Evolutionary conservation across 2,797 vertebrate genomes (phyloP), one percentile per base, ranked within the genome.

Genomic region (Natrix natrix): DNA sequence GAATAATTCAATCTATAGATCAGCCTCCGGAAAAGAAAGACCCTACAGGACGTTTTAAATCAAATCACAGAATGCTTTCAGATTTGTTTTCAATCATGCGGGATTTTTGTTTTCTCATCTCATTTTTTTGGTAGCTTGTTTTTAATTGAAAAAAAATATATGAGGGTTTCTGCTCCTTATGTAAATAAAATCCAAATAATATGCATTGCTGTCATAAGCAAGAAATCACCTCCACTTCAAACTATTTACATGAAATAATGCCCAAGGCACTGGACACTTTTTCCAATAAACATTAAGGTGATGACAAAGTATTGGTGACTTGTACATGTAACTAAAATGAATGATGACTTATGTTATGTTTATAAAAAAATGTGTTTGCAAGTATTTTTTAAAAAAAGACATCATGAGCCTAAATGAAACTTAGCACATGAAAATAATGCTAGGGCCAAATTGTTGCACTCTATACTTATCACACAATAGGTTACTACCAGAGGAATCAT

Each of bases 311-410:
- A 95, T 93, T 93, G 95, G 95, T 66, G 95, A 95, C 88, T 91
- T 92, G 92, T 94, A 91, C 90, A 43, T 94, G 88, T 86, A 97
- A 91, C 94, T 94, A 95, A 87, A 22, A 96, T 95, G 94, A 97
- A 94, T 94, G 95, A 96, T 93, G 93, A 92, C 59, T 59, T 88
- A 61, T 69, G 88, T 8, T 52, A 78, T 54, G 74, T 95, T 95
- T 96, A 96, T 95, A 96, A 97, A 96, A 66, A 61, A 96, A 93
- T 94, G 90, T 96, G 96, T 92, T 95, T 94, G 91, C 55, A 91
- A 97, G 90, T 92, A 88, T 96, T 90, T 92, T 96, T 96, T 97
- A 96, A 97, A 95, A 96, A 97, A 96, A 96, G 90, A 91, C 91
- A 94, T 52, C 60, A 93, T 87, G 95, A 96, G 93, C 63, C 94